Evolutionary conservation across 1,140 invertebrate species (phyloP), one percentile per base, ranked within the genome.

Genomic region (Drosophila albomicans): DNA sequence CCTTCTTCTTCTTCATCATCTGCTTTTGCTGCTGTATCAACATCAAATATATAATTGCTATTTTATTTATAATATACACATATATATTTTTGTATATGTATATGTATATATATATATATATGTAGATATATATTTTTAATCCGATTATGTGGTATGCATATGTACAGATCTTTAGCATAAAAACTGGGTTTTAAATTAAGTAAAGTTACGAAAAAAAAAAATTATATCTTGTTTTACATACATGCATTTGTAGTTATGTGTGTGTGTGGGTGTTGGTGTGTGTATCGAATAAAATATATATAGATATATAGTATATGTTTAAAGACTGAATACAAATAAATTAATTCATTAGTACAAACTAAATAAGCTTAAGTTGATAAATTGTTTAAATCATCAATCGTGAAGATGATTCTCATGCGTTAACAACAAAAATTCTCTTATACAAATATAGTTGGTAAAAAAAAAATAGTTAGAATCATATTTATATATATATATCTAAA

Each of bases 341-440:
- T 84, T 85, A 84, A 80, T 84, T 71, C 51, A 85, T 84, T 84
- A 84, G 81, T 84, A 80, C 65, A 81, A 85, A 84, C 73, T 84
- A 84, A 80, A 49, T 41, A 77, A 72, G 78, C 81, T 84, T 84
- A 80, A 32, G 45, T 58, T 43, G 41, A 8, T 43, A 43, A n/a
- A 43, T 43, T 43, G 38, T 66, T 63, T 77, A 49, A 62, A 58
- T 73, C 41, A 49, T 32, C 32, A 20, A 20, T 20, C 20, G 20
- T 5, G 5, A 8, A 20, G 20, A 32, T 32, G 5, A 38, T 38
- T 8, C 7, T 65, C 66, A 57, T 70, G 51, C 35, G 15, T 51
- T 70, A 63, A 75, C 67, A 75, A 75, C 73, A 64, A 71, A 75
- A 75, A 70, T 71, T 10, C 52, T 15, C 46, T 70, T 65, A 65